A percentile compares a stretch with the other conserved stretches of the same genome.
Evolutionary conservation across 2,113 vertebrate genomes (phyloP).

Genomic region (Melanerpes aurifrons): DNA sequence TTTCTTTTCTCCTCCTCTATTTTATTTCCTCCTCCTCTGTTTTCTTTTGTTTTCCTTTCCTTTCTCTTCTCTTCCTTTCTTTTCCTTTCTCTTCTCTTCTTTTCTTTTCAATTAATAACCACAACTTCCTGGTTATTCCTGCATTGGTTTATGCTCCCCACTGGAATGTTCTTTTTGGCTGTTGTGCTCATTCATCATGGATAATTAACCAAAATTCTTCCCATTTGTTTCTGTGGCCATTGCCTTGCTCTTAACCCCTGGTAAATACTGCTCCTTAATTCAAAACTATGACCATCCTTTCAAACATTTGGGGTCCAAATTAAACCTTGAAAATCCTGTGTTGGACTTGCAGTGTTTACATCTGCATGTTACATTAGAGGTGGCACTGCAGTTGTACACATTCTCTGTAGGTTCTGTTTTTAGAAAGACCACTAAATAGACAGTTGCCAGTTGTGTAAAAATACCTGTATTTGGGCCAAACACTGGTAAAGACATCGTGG

Average conservation of each 20-base stretch:
- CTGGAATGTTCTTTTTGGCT: not conserved
- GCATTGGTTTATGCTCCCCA: not conserved
- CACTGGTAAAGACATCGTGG: not conserved
- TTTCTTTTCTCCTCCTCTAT: too few relatives aligned
- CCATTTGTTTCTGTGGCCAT: not conserved
- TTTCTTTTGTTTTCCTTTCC: too few relatives aligned
- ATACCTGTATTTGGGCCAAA: conserved; percentile 29
- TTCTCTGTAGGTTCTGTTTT: conserved; percentile 49
- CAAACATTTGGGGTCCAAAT: not conserved
- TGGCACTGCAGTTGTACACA: not conserved
- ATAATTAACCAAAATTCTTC: conserved; percentile 24
- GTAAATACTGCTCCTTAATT: not conserved
- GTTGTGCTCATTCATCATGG: not conserved
- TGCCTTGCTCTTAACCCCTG: not conserved
- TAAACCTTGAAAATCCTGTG: not conserved
- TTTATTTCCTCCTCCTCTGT: too few relatives aligned
- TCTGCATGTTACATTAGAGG: not conserved
- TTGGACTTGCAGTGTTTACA: not conserved
- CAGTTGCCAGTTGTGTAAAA: not conserved
- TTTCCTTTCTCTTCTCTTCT: not conserved
- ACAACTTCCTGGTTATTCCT: not conserved
- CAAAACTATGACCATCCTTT: not conserved
- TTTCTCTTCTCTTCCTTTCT: too few relatives aligned
- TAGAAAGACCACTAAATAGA: conserved; percentile 45
- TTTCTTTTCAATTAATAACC: not conserved